Evolutionary conservation across 2,797 vertebrate species (phyloP).

Genomic region (Pipistrellus nathusii): DNA sequence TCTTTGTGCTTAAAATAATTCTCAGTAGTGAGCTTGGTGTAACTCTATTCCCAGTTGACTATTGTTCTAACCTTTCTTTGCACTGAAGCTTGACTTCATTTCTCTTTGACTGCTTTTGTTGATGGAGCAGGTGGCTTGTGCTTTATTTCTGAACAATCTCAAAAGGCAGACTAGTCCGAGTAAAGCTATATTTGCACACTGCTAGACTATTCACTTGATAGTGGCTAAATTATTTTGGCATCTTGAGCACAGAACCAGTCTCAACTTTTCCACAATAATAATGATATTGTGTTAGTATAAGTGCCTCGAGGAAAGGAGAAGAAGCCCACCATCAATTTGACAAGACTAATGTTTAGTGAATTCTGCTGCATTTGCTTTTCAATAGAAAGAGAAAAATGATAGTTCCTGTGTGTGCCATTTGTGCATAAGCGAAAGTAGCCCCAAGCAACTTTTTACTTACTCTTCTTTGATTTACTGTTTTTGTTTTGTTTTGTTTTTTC

Average conservation of each 20-base stretch:
- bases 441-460: constrained; percentile 65
- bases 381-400: constrained; percentile 71
- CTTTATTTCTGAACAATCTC: constrained; percentile 58
- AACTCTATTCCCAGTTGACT: constrained; percentile 25
- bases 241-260: constrained; percentile 37
- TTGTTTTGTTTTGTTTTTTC: neutral
- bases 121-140: constrained; percentile 29
- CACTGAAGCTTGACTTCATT: constrained; percentile 48
- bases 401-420: constrained; percentile 58
- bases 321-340: constrained; percentile 51
- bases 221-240: constrained; percentile 63
- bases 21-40: constrained; percentile 26
- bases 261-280: constrained; percentile 48
- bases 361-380: constrained; percentile 73
- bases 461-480: constrained; percentile 63
- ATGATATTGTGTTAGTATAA: constrained; percentile 19
- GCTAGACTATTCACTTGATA: neutral
- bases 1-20: constrained; percentile 65
- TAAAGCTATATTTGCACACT: neutral
- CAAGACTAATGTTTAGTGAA: constrained; percentile 42
- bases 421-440: constrained; percentile 48
- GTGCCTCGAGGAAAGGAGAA: constrained; percentile 41
- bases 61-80: constrained; percentile 31
- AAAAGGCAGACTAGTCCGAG: constrained; percentile 11
- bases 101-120: constrained; percentile 63